phyloP scores from a whole-genome alignment of 2,888 invertebrate species.

The Xestia sexstrigata region DNA sequence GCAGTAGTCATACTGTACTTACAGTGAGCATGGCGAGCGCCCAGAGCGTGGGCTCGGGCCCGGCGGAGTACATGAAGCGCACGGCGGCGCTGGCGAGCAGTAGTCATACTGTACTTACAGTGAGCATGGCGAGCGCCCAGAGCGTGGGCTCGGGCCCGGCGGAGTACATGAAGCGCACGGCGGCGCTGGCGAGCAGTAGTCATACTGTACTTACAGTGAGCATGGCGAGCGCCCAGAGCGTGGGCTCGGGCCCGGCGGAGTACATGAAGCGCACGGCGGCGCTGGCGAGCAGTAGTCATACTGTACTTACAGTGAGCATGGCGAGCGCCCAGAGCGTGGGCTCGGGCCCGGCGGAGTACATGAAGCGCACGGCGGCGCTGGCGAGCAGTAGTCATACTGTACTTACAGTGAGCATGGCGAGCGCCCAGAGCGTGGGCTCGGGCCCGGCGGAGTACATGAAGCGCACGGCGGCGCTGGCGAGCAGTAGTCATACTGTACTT shows the following conservation, averaged over 20 bases:
- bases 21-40: conserved; percentile 94
- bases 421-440: conserved; percentile 96
- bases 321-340: conserved; percentile 91
- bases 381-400: conserved; percentile 89
- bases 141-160: conserved; percentile 97
- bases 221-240: not conserved
- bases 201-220: conserved; percentile 70
- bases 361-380: not conserved
- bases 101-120: conserved; percentile 87
- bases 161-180: conserved; percentile 92
- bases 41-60: conserved; percentile 95
- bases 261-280: conserved; percentile 10
- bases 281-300: not conserved
- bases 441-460: conserved; percentile 91
- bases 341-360: conserved; percentile 92
- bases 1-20: not conserved
- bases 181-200: conserved; percentile 91
- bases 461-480: conserved; percentile 91
- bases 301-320: conserved; percentile 91
- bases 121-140: conserved; percentile 95
- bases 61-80: conserved; percentile 93
- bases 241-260: conserved; percentile 17
- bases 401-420: conserved; percentile 96
- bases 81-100: conserved; percentile 82
- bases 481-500: conserved; percentile 18